Conservation (phyloP, 1,140 invertebrate species). For the Hetaerina americana region DNA sequence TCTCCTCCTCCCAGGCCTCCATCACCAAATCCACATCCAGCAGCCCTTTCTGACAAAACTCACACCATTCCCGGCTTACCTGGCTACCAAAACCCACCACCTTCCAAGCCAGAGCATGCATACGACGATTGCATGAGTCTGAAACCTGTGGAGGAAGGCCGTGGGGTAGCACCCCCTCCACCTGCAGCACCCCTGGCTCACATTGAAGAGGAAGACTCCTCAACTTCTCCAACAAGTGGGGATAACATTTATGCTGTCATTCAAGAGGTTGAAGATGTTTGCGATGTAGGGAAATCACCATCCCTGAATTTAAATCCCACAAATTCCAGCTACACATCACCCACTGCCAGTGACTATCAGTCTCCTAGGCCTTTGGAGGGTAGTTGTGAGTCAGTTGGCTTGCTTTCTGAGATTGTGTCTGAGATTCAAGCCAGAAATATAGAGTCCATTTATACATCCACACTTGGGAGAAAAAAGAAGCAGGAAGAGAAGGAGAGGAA, state of each 20-base stretch:
- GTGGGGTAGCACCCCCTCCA: neutral
- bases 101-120: slow-evolving; percentile 31
- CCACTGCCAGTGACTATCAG: slow-evolving; percentile 34
- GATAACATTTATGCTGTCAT: slow-evolving; percentile 81
- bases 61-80: slow-evolving; percentile 28
- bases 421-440: slow-evolving; percentile 73
- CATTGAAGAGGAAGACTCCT: slow-evolving; percentile 45
- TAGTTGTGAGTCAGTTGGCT: slow-evolving; percentile 46
- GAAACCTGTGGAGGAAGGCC: slow-evolving; percentile 25
- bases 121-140: slow-evolving; percentile 67
- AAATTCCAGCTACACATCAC: slow-evolving; percentile 34
- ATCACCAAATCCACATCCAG: slow-evolving; percentile 8
- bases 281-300: neutral
- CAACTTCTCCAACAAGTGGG: slow-evolving; percentile 21
- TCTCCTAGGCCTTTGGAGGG: slow-evolving; percentile 17
- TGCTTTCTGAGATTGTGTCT: slow-evolving; percentile 70
- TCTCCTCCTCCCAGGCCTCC: slow-evolving; percentile 48
- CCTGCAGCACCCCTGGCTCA: slow-evolving; percentile 38
- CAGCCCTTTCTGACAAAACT: neutral
- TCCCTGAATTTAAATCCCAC: neutral
- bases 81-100: slow-evolving; percentile 35
- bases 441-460: slow-evolving; percentile 70
- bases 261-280: slow-evolving; percentile 42
- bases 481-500: neutral
- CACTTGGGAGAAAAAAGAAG: neutral